Evolutionary conservation across 2,113 vertebrate genomes (phyloP), one percentile per base, ranked within the genome.

Genomic region (Myotis davidii): DNA sequence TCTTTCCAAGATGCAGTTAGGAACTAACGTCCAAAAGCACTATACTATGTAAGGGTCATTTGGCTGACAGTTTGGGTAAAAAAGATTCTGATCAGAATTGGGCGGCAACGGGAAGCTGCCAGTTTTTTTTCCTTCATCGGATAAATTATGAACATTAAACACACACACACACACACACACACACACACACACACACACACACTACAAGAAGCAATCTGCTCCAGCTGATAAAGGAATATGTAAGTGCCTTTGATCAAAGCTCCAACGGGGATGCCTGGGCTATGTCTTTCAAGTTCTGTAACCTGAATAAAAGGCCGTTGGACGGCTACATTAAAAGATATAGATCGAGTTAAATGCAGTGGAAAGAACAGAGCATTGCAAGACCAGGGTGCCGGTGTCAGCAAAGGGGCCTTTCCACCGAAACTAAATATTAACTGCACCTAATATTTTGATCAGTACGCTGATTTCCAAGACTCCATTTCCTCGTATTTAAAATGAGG

Each of bases 21-120:
- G 11, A 65, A 48, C 0, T 9, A 10, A 3, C 4, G 8, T 52
- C 6, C 2, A 61, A 45, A 42, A 29, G 67, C 7, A 0, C 14
- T 0, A 17, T 6, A 17, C 6, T 54, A 14, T 10, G 14, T 27
- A 72, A 79, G 65, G 76, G 42, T 39, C 65, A 9, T 39, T 39
- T 11, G 34, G 48, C 25, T 27, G 64, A n/a, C 1, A 27, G n/a
- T 29, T 10, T 48, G 25, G 48, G 5, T 27, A 23, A 10, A 21
- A 50, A 65, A 32, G 73, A 13, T 7, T 11, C 70, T 59, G 6
- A 7, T 39, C 61, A 17, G 83, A 81, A 18, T 25, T 64, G 0
- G 29, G 20, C 25, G 17, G 27, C 29, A 14, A 34, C 0, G 0
- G 56, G 78, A 82, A 59, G 59, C 0, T 5, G 42, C 20, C 37